Conservation (phyloP, 1,140 invertebrate genomes). For the Reticulitermes speratus region DNA sequence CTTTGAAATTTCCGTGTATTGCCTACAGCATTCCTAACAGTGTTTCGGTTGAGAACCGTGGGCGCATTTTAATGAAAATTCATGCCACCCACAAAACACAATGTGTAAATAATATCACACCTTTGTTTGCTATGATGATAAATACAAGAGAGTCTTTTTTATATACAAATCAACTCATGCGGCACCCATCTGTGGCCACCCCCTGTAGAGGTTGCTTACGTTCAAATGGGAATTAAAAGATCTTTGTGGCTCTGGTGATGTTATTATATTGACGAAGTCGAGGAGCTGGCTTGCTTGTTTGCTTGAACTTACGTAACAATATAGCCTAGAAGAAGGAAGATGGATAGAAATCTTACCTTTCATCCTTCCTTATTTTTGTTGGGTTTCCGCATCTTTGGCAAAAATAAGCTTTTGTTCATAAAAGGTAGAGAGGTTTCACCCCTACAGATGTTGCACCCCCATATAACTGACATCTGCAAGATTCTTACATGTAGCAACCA, state of each 20-base stretch:
- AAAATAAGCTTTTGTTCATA: neutral
- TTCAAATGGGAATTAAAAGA: neutral
- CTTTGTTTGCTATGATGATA: neutral
- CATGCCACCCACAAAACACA: neutral
- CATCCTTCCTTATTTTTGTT: neutral
- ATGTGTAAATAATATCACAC: neutral
- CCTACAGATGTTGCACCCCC: neutral
- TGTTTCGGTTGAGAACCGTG: no score
- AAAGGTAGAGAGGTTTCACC: neutral
- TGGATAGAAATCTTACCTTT: neutral
- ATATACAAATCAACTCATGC: neutral
- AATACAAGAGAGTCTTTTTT: neutral
- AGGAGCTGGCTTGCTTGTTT: neutral
- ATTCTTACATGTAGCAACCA: neutral
- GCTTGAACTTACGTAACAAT: neutral
- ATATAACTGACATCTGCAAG: neutral
- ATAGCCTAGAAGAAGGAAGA: no score
- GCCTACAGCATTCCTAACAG: no score
- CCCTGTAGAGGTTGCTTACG: neutral
- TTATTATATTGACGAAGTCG: neutral
- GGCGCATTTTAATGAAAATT: neutral
- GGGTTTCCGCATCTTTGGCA: constrained; percentile 6
- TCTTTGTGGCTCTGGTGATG: neutral
- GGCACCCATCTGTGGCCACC: neutral
- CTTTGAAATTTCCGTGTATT: no score